Percentiles rank a stretch among this genome's conserved stretches.
phyloP scores from a whole-genome alignment of 2,888 invertebrate species.

The Macrosoma leucophasiata region DNA sequence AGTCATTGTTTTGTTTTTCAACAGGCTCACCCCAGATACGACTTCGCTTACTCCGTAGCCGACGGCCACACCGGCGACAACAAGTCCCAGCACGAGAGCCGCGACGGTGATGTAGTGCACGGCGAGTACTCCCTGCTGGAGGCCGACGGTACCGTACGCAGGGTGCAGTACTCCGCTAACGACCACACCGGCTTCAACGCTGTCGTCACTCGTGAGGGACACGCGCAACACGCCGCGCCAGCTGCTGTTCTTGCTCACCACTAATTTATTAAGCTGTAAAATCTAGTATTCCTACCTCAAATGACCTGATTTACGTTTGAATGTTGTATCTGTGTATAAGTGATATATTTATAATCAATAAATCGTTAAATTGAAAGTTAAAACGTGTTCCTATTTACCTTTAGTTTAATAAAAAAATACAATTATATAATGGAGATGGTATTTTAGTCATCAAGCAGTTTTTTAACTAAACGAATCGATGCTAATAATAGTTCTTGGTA shows the following conservation, averaged over 20 bases:
- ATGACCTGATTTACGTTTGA: too few species aligned
- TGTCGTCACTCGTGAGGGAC: slow-evolving; percentile 29
- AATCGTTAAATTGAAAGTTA: too few species aligned
- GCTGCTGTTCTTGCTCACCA: slow-evolving; percentile 18
- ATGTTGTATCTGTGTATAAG: too few species aligned
- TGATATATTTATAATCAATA: too few species aligned
- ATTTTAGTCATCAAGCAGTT: too few species aligned
- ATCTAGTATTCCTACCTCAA: too few species aligned
- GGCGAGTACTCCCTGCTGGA: slow-evolving; percentile 60
- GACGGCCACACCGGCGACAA: slow-evolving; percentile 75
- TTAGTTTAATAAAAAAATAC: too few species aligned
- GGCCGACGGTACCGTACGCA: slow-evolving; percentile 66
- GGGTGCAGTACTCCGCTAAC: slow-evolving; percentile 66
- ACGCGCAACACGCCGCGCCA: slow-evolving; percentile 23
- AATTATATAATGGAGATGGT: too few species aligned
- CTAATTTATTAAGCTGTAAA: slow-evolving; percentile 10
- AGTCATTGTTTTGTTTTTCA: slow-evolving; percentile 6
- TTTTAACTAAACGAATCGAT: too few species aligned
- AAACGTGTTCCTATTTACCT: too few species aligned
- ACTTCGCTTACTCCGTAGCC: slow-evolving; percentile 71
- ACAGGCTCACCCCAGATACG: slow-evolving; percentile 69
- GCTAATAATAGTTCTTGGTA: too few species aligned
- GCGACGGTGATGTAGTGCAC: slow-evolving; percentile 75
- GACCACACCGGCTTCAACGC: slow-evolving; percentile 49
- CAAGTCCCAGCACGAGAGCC: slow-evolving; percentile 71